phyloP scores from a whole-genome alignment of 2,888 invertebrate species.

The Spilarctia lutea region DNA sequence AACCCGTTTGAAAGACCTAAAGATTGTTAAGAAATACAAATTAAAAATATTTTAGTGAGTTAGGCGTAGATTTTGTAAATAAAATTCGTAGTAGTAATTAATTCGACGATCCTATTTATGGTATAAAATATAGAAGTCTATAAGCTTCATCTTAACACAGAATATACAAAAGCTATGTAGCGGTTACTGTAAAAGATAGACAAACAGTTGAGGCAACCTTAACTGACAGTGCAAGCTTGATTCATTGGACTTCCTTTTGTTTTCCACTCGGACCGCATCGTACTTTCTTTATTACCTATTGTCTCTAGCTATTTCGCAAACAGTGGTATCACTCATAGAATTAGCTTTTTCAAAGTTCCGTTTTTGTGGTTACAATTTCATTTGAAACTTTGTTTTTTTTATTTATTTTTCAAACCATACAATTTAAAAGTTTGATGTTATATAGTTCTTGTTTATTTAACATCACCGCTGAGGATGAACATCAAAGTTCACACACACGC shows the following conservation, averaged over 20 bases:
- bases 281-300: conserved; percentile 39
- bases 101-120: neutral
- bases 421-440: no score
- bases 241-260: conserved; percentile 51
- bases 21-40: neutral
- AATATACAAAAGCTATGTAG: conserved; percentile 25
- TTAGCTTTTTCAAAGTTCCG: neutral
- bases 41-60: neutral
- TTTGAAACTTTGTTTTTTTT: no score
- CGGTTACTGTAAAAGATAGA: conserved; percentile 44
- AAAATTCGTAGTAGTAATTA: neutral
- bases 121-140: neutral
- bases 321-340: conserved; percentile 1
- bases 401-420: no score
- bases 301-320: conserved; percentile 31
- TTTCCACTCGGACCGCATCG: conserved; percentile 24
- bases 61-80: neutral
- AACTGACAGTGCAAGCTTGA: conserved; percentile 56
- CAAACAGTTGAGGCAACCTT: conserved; percentile 53
- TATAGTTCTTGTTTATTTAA: no score
- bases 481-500: no score
- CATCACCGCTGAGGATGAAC: no score
- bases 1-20: neutral
- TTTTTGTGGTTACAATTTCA: no score
- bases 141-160: conserved; percentile 1